Evolutionary conservation across 64 coral and sea anemone genomes (phyloP), one percentile per base, ranked within the genome.

Genomic region (Pachyseris speciosa): DNA sequence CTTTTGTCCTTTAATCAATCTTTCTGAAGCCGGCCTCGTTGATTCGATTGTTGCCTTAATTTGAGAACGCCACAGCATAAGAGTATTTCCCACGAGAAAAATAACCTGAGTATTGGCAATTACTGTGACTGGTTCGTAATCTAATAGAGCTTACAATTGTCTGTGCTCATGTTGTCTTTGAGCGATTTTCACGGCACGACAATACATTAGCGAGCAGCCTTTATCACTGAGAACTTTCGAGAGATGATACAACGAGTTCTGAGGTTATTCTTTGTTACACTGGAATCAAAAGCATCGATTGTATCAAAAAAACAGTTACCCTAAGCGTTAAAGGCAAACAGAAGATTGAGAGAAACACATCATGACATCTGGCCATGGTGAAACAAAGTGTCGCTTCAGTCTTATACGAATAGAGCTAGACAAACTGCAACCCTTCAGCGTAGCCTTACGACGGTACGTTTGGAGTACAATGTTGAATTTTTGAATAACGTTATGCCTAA

Each of bases 31-130:
- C 48, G 10, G 77, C 32, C 51, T 61, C 55, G 52, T 61, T 61
- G 34, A n/a, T 37, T 25, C 49, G 77, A 81, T 81, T 81, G 77
- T 81, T 61, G 77, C 53, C 20, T 59, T 63, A 61, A 61, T 81
- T 57, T 36, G 17, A 7, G 3, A 37, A 11, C 53, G 29, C 77
- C 53, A 39, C 22, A 16, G 77, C 77, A 81, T 59, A 81, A 61
- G 77, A 81, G 36, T 36, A 81, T 81, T 81, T 81, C 77, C 77
- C 77, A 81, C 77, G 77, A 81, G 77, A 81, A 81, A 81, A 81
- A 81, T 63, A 81, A n/a, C 32, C 51, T 37, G 40, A 81, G 53
- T 27, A 33, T 61, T 81, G 2, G 51, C 53, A 81, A 81, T 81
- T 81, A 81, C 34, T 32, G 15, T 60, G 47, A 20, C 34, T 81